phyloP scores from a whole-genome alignment of 64 coral and sea anemone species.

The Montipora foliosa region DNA sequence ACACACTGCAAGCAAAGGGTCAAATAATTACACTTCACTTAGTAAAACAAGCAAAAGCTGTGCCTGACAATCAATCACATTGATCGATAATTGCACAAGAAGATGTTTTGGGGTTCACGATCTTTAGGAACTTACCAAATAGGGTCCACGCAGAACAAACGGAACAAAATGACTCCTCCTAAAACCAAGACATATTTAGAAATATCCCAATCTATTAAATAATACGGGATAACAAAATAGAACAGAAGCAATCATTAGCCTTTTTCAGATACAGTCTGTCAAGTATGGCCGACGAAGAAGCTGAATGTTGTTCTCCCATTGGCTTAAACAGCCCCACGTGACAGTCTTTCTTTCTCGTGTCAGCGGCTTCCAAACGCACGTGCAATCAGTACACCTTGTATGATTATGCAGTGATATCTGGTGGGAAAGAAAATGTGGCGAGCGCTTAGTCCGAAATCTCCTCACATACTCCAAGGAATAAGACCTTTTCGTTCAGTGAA shows the following conservation, averaged over 20 bases:
- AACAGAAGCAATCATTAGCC: neutral
- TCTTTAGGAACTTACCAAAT: neutral
- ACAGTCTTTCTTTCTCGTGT: neutral
- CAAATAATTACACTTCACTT: too few relatives aligned
- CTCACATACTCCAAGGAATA: neutral
- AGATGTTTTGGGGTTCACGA: neutral
- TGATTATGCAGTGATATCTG: too few relatives aligned
- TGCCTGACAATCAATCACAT: neutral
- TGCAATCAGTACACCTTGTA: neutral
- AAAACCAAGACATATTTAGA: neutral
- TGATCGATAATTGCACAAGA: neutral
- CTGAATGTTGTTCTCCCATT: constrained; percentile 11
- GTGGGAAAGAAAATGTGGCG: neutral
- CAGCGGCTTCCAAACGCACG: constrained; percentile 21
- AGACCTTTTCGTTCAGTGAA: neutral
- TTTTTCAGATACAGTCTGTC: neutral
- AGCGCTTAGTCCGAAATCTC: neutral
- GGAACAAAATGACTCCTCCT: neutral
- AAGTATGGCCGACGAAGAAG: constrained; percentile 37
- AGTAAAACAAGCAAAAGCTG: neutral
- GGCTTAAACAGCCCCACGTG: constrained; percentile 10
- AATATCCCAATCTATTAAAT: neutral
- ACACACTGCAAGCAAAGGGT: too few relatives aligned
- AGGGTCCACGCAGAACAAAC: neutral
- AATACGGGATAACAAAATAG: neutral